Base-by-base conservation (phyloP, 2,888 invertebrate species). In the Eilema depressum region DNA sequence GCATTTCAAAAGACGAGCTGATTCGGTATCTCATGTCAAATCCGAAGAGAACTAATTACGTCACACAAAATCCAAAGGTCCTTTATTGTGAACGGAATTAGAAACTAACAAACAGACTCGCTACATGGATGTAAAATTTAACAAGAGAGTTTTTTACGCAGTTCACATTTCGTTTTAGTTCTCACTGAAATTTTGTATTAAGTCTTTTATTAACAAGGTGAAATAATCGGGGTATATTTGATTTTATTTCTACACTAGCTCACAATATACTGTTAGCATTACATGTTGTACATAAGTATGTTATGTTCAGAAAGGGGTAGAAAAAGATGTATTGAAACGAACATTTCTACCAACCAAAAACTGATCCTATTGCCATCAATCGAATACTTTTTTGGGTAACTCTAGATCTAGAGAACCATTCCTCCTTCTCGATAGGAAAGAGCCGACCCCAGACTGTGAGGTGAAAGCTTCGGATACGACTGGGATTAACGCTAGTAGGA, bases 1-100 rank as follows among this genome's bases (percentile, higher is more conserved):
- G 84, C 88, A 87, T 89, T 85, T 87, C 87, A 89, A 91, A 89
- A 85, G 87, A 77, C 77, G 74, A 80, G 64, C 66, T 68, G 71
- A 75, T 72, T 71, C 67, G 10, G 66, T 28, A 47, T 70, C 76
- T 74, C 68, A 83, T 85, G 79, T 79, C 77, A 83, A 86, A 87
- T 87, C 84, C 77, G 77, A 87, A 83, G 83, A 82, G 80, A 88
- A 86, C 83, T 89, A 90, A 92, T 92, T 88, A 88, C 78, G 76
- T 66, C 72, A 73, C 73, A 74, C 75, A 81, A 85, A 86, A 23
- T 57, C 4, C 65, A 23, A 12, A 57, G 28, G 30, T 30, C 7
- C 17, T 28, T 28, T 30, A n/a, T n/a, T 30, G 7, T 56, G 53
- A 14, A n/a, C 30, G 47, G 7, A 8, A 30, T 56, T 3, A 11